Evolutionary conservation across 1,140 invertebrate species (phyloP).

Genomic region (Drosophila bipectinata): DNA sequence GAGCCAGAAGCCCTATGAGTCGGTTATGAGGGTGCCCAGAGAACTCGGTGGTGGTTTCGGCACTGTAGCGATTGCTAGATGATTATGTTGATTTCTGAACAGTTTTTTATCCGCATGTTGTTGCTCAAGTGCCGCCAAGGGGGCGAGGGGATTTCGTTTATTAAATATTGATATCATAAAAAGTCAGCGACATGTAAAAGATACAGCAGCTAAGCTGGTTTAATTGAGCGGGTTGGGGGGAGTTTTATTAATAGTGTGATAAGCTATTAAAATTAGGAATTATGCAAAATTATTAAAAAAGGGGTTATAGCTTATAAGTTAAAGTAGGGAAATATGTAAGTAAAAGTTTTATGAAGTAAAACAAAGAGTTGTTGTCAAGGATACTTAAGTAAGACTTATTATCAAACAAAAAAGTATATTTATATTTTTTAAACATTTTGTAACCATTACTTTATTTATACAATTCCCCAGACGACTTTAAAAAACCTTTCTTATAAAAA

Average conservation of each 20-base stretch:
- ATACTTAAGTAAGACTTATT: background rate
- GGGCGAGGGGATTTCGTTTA: conserved; percentile 39
- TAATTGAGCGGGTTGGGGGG: conserved; percentile 29
- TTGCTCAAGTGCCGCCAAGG: conserved; percentile 48
- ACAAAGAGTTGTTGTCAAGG: background rate
- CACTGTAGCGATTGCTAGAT: conserved; percentile 59
- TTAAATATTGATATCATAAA: conserved; percentile 53
- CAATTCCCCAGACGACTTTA: conserved; percentile 7
- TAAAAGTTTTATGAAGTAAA: no score
- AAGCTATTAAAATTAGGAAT: background rate
- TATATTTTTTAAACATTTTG: background rate
- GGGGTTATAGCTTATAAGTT: background rate
- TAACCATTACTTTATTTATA: background rate
- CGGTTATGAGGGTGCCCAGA: conserved; percentile 62
- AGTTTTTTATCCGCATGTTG: conserved; percentile 21
- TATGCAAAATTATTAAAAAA: background rate
- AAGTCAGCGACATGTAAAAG: conserved; percentile 33
- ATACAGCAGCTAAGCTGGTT: conserved; percentile 49
- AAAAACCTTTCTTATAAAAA: conserved; percentile 14
- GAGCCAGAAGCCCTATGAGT: conserved; percentile 13
- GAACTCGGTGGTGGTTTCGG: conserved; percentile 15
- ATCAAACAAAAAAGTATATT: no score
- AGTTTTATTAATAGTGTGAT: background rate
- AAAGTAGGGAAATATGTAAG: no score
- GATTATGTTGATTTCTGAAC: conserved; percentile 60